These are phyloP conservation scores for Diprion similis DNA, from an alignment of 1,140 invertebrate species.

Conservation along the genomic window DNA sequence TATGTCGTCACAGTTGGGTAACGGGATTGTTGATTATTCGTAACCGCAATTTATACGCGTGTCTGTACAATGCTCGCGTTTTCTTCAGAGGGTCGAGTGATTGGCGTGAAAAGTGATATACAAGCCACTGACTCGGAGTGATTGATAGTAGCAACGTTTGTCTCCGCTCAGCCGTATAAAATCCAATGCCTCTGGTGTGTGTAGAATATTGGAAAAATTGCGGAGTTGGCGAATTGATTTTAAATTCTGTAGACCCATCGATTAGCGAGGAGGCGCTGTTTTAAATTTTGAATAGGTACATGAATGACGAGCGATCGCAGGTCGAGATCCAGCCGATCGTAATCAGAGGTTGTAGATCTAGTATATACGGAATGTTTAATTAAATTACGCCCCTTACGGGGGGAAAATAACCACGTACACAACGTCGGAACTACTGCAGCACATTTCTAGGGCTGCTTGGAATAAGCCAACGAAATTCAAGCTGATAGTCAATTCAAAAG, in stretches of 20 bases:
- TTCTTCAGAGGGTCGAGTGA: too few relatives aligned
- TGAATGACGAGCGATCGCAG: background rate
- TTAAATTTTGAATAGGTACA: background rate
- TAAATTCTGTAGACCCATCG: background rate
- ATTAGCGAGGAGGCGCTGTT: background rate
- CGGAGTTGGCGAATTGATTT: background rate
- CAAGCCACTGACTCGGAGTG: too few relatives aligned
- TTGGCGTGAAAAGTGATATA: too few relatives aligned
- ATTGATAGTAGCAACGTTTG: too few relatives aligned
- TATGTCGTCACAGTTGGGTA: too few relatives aligned
- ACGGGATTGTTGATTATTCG: too few relatives aligned
- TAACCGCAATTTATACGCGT: too few relatives aligned
- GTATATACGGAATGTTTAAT: background rate
- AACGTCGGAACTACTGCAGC: background rate
- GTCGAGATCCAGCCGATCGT: background rate
- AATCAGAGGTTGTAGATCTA: background rate
- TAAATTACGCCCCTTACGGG: background rate
- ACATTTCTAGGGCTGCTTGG: constrained; percentile 1
- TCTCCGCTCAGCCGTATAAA: too few relatives aligned
- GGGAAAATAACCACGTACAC: background rate
- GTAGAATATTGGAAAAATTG: too few relatives aligned
- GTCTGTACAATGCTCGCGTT: too few relatives aligned
- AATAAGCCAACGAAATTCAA: background rate
- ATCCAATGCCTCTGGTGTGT: too few relatives aligned
- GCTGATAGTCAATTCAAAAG: background rate